Base-by-base conservation (phyloP, 1,140 invertebrate genomes). In the Musca vetustissima region DNA sequence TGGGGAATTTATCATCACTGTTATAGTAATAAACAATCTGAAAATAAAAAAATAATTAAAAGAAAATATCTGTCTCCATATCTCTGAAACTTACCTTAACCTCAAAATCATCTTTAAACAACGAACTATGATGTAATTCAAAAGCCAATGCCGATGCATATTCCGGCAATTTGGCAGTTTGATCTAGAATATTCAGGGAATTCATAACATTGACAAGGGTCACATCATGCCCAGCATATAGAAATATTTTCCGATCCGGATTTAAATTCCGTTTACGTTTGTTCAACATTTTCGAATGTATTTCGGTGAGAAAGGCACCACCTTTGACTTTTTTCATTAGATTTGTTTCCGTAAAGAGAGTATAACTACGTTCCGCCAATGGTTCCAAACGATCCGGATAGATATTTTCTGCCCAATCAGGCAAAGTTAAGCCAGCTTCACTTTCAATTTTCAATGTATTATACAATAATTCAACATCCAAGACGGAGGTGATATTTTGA, bases 181-280 rank as follows among this genome's bases (percentile, higher is more conserved):
- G 81, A 68, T 89, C 85, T 0, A 84, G 78, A 69, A 89, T 88
- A 8, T 89, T 89, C 72, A 93, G 84, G 0, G 90, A 85, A 68
- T 90, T 85, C 82, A 91, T 85, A 7, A 90, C 73, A 73, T 87
- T 88, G 0, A 93, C 89, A n/a, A 93, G 75, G 0, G 89, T 92
- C 2, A 91, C 83, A 77, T 93, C 92, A 75, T 93, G 92, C 0
- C 84, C 91, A 0, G 91, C 87, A 80, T 92, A 93, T 11, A 90
- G 76, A 73, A 86, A 85, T 65, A 89, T 82, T 73, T 86, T 85
- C 24, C 83, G 83, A 59, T 81, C 73, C 8, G 78, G 79, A 64
- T 67, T 76, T 4, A 84, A 70, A 55, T 76, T 75, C 9, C 74
- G 76, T 21, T 75, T 73, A 4, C 73, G 70, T 73, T 82, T 83